phyloP scores from a whole-genome alignment of 2,888 invertebrate species.

The Serripes groenlandicus region DNA sequence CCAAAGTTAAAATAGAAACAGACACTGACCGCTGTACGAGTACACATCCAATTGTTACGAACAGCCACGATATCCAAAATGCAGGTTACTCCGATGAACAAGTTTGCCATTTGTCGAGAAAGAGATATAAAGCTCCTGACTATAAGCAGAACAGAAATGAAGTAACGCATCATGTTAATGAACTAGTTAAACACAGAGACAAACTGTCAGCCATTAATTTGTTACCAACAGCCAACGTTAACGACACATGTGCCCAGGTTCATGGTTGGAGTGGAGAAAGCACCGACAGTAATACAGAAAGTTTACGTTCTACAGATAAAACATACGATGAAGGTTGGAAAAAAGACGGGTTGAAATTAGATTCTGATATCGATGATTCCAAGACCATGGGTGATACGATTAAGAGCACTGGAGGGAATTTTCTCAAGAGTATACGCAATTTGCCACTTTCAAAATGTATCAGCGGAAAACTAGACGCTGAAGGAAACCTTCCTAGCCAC shows the following conservation, averaged over 20 bases:
- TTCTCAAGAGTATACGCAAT: not conserved
- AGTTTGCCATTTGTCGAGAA: not conserved
- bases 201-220: not conserved
- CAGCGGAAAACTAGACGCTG: not conserved
- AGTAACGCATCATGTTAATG: not conserved
- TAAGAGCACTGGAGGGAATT: not conserved
- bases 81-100: not conserved
- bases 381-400: not conserved
- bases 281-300: not conserved
- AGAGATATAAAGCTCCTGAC: not conserved
- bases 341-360: not conserved
- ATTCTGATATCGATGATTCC: not conserved
- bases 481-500: not conserved
- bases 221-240: not conserved
- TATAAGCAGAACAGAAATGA: not conserved
- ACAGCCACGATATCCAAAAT: not conserved
- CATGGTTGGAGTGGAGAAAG: not conserved
- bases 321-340: not conserved
- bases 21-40: not conserved
- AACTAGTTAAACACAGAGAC: not conserved
- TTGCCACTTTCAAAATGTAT: not conserved
- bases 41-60: not conserved
- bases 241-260: not conserved
- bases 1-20: not conserved
- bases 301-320: not conserved